These are phyloP conservation scores for Beroe ovata DNA, from an alignment of 37 sponge, comb jelly and placozoan genomes.

Conservation along the genomic window DNA sequence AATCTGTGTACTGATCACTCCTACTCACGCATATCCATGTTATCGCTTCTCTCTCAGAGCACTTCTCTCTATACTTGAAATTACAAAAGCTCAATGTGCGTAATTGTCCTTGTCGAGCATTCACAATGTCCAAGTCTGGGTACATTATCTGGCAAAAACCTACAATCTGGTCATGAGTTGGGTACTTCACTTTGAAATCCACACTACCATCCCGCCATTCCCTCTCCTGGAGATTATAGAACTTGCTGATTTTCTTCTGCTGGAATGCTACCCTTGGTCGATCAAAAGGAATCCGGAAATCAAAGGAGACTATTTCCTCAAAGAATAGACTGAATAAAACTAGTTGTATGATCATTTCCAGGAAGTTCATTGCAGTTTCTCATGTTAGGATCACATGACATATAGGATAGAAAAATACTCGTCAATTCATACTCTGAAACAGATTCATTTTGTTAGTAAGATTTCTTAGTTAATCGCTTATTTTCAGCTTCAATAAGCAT, in stretches of 20 bases:
- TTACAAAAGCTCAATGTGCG: background rate
- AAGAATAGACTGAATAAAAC: background rate
- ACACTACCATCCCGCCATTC: background rate
- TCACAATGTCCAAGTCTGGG: background rate
- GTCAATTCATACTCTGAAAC: background rate
- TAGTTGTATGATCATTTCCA: background rate
- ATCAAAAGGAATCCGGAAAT: background rate
- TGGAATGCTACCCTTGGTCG: constrained; percentile 33
- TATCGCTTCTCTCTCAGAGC: background rate
- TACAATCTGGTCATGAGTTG: background rate
- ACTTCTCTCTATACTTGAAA: background rate
- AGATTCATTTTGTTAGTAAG: too few relatives aligned
- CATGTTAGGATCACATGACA: background rate
- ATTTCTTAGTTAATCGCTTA: too few relatives aligned
- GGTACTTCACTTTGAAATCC: background rate
- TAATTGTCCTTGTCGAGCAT: background rate
- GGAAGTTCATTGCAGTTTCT: background rate
- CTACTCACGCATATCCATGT: background rate
- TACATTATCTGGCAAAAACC: constrained; percentile 2
- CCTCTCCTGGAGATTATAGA: background rate
- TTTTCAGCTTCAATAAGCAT: too few relatives aligned
- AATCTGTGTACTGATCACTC: background rate
- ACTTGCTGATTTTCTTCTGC: constrained; percentile 11
- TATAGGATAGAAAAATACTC: background rate
- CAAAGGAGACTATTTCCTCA: background rate